Conservation (phyloP, 2,888 invertebrate genomes). For the Enoplolaimus lenunculus region DNA sequence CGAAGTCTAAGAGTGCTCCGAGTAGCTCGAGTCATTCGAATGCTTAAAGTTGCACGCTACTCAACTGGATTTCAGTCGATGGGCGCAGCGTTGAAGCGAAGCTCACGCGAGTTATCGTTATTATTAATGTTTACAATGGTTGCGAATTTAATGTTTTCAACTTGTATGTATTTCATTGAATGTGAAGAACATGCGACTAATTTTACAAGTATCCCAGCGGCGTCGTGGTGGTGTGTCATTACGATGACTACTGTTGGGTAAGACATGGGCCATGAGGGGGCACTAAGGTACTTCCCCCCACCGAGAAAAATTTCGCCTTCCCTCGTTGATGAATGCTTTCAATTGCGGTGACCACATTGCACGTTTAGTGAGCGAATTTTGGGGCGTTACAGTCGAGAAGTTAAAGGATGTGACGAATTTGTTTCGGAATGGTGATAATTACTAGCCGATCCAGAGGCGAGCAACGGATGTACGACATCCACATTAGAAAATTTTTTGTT, state of each 20-base stretch:
- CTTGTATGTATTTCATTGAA: slow-evolving; percentile 11
- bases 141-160: slow-evolving; percentile 6
- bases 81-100: not conserved
- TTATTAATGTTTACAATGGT: not conserved
- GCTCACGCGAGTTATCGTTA: not conserved
- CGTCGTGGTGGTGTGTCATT: slow-evolving; percentile 22
- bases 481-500: no score
- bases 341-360: no score
- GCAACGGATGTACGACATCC: no score
- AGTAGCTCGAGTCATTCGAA: not conserved
- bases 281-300: no score
- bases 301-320: no score
- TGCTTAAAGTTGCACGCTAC: slow-evolving; percentile 14
- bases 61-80: not conserved
- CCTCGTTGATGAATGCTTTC: no score
- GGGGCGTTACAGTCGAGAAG: no score
- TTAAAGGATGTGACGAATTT: no score
- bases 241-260: slow-evolving; percentile 22
- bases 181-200: slow-evolving; percentile 4
- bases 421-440: no score
- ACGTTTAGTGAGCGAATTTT: no score
- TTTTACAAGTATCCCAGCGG: slow-evolving; percentile 18
- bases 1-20: not conserved
- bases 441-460: no score
- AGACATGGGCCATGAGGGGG: no score